Percentiles rank a stretch among this genome's conserved stretches.
Evolutionary conservation across 2,113 vertebrate genomes (phyloP).

Genomic region (Mixornis gularis): DNA sequence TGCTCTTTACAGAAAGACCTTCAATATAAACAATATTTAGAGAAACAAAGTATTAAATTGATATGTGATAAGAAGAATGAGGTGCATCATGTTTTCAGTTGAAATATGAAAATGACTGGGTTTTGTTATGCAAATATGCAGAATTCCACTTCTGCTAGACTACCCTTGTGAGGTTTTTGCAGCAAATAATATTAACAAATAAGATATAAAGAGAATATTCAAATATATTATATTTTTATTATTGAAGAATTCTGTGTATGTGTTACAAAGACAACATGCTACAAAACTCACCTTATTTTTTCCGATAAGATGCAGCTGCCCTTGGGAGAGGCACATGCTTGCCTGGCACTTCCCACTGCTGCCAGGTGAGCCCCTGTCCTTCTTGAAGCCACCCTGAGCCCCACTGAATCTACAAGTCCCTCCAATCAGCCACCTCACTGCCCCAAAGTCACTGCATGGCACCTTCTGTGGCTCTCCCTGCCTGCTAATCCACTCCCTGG

Average conservation of each 20-base stretch:
- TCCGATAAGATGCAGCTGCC: too few relatives aligned
- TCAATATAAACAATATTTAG: not conserved
- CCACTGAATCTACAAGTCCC: rapidly evolving
- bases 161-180: not conserved
- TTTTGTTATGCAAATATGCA: not conserved
- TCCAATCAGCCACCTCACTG: not conserved
- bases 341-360: not conserved
- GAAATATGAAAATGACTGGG: not conserved
- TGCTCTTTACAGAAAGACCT: not conserved
- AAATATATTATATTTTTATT: not conserved
- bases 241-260: not conserved
- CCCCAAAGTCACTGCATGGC: not conserved
- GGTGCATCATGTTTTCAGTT: not conserved
- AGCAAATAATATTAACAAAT: not conserved
- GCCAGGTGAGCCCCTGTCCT: not conserved
- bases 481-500: not conserved
- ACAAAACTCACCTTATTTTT: not conserved
- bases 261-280: not conserved
- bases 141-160: not conserved
- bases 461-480: not conserved
- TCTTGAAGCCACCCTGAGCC: rapidly evolving
- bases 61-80: not conserved
- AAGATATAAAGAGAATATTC: not conserved
- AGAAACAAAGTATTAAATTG: not conserved
- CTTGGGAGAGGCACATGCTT: not conserved